Conservation (phyloP, 2,888 invertebrate species). For the Ennomos fuscantarius region DNA sequence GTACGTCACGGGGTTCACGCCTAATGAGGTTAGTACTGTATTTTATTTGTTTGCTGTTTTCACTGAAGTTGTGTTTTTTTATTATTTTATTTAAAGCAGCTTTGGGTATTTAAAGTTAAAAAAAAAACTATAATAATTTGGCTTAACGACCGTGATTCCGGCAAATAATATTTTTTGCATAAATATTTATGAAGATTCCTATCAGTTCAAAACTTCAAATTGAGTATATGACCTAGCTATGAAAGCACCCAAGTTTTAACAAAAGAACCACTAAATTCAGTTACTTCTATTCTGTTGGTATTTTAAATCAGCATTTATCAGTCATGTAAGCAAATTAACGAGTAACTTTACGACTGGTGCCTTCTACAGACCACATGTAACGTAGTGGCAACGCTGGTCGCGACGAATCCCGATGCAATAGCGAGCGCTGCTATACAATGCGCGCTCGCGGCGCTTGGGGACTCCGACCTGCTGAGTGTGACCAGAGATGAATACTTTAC, state of each 20-base stretch:
- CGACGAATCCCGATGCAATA: constrained; percentile 87
- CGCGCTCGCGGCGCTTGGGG: constrained; percentile 86
- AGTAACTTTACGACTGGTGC: constrained; percentile 10
- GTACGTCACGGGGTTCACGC: constrained; percentile 84
- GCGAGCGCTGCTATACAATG: constrained; percentile 87
- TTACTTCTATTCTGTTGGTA: no score
- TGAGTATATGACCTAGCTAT: no score
- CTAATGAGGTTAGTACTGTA: constrained; percentile 59
- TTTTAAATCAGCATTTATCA: background rate
- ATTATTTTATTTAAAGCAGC: no score
- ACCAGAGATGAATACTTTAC: constrained; percentile 87
- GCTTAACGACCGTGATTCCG: no score
- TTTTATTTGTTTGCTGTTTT: background rate
- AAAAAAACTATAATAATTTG: no score
- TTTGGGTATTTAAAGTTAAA: no score
- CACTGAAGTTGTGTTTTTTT: no score
- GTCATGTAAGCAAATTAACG: no score
- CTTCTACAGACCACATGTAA: constrained; percentile 86
- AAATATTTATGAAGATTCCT: background rate
- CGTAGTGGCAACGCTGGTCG: constrained; percentile 89
- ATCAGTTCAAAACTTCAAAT: no score
- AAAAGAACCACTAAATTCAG: no score
- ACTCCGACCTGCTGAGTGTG: constrained; percentile 88
- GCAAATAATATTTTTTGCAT: no score
- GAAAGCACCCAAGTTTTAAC: no score